phyloP scores from a whole-genome alignment of 2,113 vertebrate species.

The Anarrhichthys ocellatus region DNA sequence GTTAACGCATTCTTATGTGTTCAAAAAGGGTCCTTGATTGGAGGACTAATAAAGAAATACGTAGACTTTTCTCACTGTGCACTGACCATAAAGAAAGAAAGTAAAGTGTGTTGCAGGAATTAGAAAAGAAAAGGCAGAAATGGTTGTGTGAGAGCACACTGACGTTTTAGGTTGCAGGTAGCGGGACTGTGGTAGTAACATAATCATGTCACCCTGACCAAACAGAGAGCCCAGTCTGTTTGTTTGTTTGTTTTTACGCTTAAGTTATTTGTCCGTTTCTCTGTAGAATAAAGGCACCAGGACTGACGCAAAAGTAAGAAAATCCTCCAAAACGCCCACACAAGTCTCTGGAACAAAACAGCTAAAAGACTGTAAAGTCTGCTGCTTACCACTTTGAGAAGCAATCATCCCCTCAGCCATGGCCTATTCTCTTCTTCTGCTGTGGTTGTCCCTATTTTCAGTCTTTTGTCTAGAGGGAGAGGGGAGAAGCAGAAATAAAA shows the following conservation, averaged over 20 bases:
- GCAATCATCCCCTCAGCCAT: slow-evolving; percentile 83
- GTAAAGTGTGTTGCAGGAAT: not conserved
- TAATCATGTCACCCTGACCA: slow-evolving; percentile 9
- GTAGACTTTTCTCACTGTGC: not conserved
- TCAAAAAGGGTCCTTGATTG: not conserved
- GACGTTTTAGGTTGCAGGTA: not conserved
- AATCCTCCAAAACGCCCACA: slow-evolving; percentile 46
- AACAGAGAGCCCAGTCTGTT: not conserved
- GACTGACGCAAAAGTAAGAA: slow-evolving; percentile 24
- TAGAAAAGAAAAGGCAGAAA: not conserved
- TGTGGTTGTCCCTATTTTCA: slow-evolving; percentile 37
- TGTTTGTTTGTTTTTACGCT: not conserved
- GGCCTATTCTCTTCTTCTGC: slow-evolving; percentile 57
- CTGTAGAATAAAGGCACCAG: not conserved
- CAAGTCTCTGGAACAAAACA: slow-evolving; percentile 22
- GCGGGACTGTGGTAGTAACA: not conserved
- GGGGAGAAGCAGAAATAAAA: slow-evolving; percentile 30
- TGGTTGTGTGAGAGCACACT: not conserved
- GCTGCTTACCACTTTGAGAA: slow-evolving; percentile 84
- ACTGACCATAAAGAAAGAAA: not conserved
- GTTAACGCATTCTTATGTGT: not conserved
- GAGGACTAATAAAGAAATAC: not conserved
- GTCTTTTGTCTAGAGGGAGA: slow-evolving; percentile 66
- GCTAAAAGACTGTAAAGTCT: slow-evolving; percentile 43
- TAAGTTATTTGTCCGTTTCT: slow-evolving; percentile 22